A percentile compares a stretch with the other conserved stretches of the same genome.
These are phyloP conservation scores for Castor canadensis DNA, from an alignment of 2,113 vertebrate genomes.

Conservation along the genomic window DNA sequence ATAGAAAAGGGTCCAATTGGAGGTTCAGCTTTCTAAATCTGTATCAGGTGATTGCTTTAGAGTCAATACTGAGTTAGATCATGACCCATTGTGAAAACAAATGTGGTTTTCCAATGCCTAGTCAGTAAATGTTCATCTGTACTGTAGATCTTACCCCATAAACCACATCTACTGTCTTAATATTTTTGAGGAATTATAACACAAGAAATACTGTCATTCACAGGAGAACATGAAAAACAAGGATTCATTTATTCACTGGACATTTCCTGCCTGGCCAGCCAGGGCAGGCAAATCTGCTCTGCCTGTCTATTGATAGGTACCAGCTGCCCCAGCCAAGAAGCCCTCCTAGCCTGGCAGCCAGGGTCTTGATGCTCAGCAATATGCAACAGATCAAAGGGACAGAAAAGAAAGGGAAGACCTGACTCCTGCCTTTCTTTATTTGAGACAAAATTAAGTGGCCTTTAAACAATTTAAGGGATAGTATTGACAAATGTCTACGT, in stretches of 20 bases:
- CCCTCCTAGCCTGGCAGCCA: not conserved
- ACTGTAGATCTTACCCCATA: not conserved
- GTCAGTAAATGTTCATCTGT: not conserved
- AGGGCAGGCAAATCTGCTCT: not conserved
- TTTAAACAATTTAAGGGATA: not conserved
- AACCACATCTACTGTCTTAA: not conserved
- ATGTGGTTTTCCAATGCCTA: not conserved
- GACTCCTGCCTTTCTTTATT: not conserved
- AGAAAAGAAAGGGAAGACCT: not conserved
- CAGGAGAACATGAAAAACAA: not conserved
- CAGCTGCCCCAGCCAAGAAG: fast-evolving
- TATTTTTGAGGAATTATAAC: not conserved
- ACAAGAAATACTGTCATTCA: not conserved
- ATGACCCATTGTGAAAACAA: not conserved
- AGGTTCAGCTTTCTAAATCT: not conserved
- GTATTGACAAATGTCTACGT: not conserved
- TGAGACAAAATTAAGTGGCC: not conserved
- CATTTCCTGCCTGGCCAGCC: not conserved
- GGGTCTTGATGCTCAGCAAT: not conserved
- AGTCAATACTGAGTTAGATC: not conserved
- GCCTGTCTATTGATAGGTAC: not conserved
- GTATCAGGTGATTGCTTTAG: not conserved
- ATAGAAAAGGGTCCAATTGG: not conserved
- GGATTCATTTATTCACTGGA: not conserved
- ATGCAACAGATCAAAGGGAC: not conserved